A percentile compares a stretch with the other conserved stretches of the same genome.
Conservation (phyloP, 2,797 vertebrate genomes). For the Halcyon leucocephala region DNA sequence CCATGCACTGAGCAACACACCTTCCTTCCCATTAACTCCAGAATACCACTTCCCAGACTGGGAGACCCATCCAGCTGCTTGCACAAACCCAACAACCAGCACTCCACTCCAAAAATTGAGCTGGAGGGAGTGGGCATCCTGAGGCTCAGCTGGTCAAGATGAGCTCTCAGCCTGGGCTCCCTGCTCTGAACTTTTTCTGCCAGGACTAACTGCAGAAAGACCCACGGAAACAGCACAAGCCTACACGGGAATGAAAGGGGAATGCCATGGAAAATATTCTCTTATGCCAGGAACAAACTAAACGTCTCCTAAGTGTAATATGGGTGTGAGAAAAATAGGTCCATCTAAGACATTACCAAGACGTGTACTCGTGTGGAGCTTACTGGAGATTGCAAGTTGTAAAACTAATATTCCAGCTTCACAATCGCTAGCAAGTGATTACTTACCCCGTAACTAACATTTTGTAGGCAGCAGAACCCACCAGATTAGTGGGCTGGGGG, state of each 20-base stretch:
- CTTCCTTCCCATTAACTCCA: neutral
- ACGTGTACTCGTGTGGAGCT: neutral
- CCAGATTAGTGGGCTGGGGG: rapidly evolving
- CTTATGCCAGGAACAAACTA: rapidly evolving
- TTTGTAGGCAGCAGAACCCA: rapidly evolving
- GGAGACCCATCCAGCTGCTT: neutral
- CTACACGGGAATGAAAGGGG: rapidly evolving
- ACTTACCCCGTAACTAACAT: neutral
- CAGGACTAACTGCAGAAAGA: neutral
- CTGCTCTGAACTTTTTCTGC: neutral
- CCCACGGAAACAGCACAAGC: neutral
- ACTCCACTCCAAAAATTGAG: neutral
- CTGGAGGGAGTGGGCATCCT: neutral
- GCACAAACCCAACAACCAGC: neutral
- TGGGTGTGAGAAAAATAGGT: neutral
- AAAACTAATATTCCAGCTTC: neutral
- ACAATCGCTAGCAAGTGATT: neutral
- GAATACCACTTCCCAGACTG: neutral
- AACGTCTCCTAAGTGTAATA: rapidly evolving
- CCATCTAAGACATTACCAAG: rapidly evolving
- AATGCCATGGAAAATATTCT: neutral
- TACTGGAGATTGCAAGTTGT: rapidly evolving
- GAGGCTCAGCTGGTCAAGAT: neutral
- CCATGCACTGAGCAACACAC: rapidly evolving
- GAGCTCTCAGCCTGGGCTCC: neutral